These are phyloP conservation scores for Emberiza fucata DNA, from an alignment of 2,113 vertebrate genomes.

Conservation along the genomic window DNA sequence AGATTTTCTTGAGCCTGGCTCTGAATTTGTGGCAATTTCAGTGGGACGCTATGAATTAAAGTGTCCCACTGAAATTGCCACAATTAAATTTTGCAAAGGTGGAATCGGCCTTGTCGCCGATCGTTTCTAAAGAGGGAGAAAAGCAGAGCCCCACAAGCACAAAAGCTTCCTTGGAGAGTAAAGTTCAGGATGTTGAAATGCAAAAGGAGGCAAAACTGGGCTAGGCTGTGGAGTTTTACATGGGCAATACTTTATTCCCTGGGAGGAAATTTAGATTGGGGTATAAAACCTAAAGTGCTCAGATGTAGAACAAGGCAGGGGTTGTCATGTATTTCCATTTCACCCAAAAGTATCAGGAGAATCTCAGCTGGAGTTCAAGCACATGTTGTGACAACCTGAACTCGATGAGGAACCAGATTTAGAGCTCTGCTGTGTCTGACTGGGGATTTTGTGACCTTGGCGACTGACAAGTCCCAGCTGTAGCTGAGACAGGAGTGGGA, in stretches of 20 bases:
- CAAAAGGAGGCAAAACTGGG: no score
- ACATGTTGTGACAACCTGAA: not conserved
- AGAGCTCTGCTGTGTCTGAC: not conserved
- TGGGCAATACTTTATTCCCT: not conserved
- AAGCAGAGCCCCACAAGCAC: no score
- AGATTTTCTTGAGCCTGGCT: not conserved
- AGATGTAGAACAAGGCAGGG: not conserved
- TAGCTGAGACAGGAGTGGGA: not conserved
- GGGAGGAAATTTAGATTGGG: not conserved
- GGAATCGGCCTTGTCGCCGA: no score
- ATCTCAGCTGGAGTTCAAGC: not conserved
- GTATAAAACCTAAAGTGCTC: not conserved
- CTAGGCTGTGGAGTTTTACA: not conserved
- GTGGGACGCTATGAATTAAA: not conserved
- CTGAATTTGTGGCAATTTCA: not conserved
- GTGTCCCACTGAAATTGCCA: no score
- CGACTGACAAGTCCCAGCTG: not conserved
- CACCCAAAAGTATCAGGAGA: not conserved
- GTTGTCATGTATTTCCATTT: not conserved
- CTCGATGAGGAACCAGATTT: not conserved
- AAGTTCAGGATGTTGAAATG: no score
- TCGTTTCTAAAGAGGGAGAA: no score
- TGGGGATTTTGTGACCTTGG: not conserved
- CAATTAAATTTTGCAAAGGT: no score
- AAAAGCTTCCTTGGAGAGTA: no score